phyloP scores from a whole-genome alignment of 2,113 vertebrate species.

The Galeopterus variegatus region DNA sequence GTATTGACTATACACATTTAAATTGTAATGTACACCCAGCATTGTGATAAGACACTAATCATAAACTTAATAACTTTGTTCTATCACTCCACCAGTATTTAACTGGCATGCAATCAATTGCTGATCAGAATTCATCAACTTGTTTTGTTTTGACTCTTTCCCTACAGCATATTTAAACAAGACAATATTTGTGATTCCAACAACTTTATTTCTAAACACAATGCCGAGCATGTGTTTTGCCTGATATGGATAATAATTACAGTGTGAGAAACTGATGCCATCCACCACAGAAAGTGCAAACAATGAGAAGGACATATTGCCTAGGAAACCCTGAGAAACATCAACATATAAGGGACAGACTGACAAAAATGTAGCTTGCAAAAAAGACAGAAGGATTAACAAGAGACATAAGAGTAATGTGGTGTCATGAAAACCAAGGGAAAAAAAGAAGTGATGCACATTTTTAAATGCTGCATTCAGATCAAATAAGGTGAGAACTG shows the following conservation, averaged over 20 bases:
- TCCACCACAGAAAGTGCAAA: not conserved
- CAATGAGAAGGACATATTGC: constrained; percentile 2
- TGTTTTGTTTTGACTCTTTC: constrained; percentile 42
- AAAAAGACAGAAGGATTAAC: constrained; percentile 5
- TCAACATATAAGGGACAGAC: not conserved
- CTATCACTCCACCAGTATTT: constrained; percentile 24
- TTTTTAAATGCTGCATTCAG: not conserved
- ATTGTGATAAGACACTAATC: not conserved
- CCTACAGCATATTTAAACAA: constrained; percentile 32
- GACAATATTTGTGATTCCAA: not conserved
- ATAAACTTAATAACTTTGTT: not conserved
- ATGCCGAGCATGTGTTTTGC: not conserved
- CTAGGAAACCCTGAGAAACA: not conserved
- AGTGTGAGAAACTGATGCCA: not conserved
- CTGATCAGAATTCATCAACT: not conserved
- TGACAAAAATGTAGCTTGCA: not conserved
- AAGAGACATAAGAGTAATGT: not conserved
- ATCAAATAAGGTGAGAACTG: not conserved
- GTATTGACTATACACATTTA: not conserved
- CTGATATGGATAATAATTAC: not conserved
- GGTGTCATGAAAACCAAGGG: not conserved
- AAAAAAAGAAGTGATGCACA: not conserved
- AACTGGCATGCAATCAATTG: not conserved
- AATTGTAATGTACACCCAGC: not conserved
- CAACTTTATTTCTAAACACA: constrained; percentile 42